Base-by-base conservation (phyloP, 2,113 vertebrate genomes). In the Tachysurus vachellii region DNA sequence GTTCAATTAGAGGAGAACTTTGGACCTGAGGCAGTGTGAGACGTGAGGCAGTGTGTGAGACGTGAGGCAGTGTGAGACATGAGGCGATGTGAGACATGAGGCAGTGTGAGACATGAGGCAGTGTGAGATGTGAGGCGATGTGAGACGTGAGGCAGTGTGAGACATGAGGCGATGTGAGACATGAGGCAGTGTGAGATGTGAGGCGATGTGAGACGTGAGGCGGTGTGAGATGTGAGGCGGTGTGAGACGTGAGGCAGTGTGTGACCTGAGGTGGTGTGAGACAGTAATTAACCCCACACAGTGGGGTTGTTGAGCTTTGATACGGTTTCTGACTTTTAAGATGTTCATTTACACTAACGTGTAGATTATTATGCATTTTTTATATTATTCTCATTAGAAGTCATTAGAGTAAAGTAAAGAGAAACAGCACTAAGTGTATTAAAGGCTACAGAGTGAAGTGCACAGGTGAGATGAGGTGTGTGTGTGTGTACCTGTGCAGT, bases 1-100 rank as follows among this genome's bases (percentile, higher is more conserved):
- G 80, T 82, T 36, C 50, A 13, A 66, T 28, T 66, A 53, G 31
- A 44, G 26, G 61, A 64, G 80, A 19, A 82, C 80, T 50, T 82
- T 82, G 59, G 42, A 82, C 23, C 42, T 5, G 79, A 59, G 54
- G 77, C 77, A 5, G 76, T 26, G 59, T 13, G 54, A 36, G 36
- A 36, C 2, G 36, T 36, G 36, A 36, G 36, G 36, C 2, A 47
- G 61, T 62, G 36, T 36, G 36, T 36, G 36, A 36, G 36, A 36
- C 36, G 36, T 36, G 36, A n/a, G n/a, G n/a, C n/a, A n/a, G n/a
- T n/a, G n/a, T n/a, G n/a, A n/a, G 36, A 82, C 23, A 23, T 5
- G 77, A 59, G 53, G 77, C 77, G 4, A 50, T 28, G 47, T 53
- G 42, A n/a, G n/a, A n/a, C n/a, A n/a, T n/a, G n/a, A n/a, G n/a